phyloP scores from a whole-genome alignment of 2,888 invertebrate species.

The Geotrupes spiniger region DNA sequence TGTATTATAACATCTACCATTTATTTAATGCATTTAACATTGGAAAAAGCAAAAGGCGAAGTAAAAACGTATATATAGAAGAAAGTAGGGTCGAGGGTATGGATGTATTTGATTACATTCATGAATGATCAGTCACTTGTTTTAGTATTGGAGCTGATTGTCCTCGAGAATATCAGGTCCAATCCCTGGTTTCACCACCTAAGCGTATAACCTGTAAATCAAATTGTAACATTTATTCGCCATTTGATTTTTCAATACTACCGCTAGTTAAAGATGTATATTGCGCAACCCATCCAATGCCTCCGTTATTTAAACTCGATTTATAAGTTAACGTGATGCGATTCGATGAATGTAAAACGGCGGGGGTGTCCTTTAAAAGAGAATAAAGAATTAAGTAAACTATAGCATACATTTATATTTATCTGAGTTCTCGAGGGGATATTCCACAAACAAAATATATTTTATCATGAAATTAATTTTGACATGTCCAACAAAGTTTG shows the following conservation, averaged over 20 bases:
- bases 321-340: slow-evolving; percentile 60
- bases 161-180: too few species aligned
- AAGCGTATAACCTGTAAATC: neutral
- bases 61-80: too few species aligned
- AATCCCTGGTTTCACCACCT: slow-evolving; percentile 2
- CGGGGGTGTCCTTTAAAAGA: slow-evolving; percentile 54
- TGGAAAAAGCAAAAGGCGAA: too few species aligned
- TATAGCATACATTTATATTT: neutral
- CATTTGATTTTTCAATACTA: slow-evolving; percentile 4
- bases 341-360: slow-evolving; percentile 57
- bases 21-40: too few species aligned
- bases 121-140: too few species aligned
- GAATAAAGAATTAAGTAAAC: neutral
- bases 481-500: too few species aligned
- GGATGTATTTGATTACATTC: too few species aligned
- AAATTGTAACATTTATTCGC: neutral
- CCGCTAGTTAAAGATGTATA: slow-evolving; percentile 38
- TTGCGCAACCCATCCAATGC: slow-evolving; percentile 64
- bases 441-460: slow-evolving; percentile 5
- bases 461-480: slow-evolving; percentile 1
- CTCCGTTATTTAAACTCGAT: slow-evolving; percentile 67
- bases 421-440: too few species aligned
- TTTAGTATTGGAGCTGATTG: too few species aligned
- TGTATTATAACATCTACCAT: too few species aligned
- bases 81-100: too few species aligned